Percentiles rank a stretch among this genome's conserved stretches.
Conservation (phyloP, 1,140 invertebrate genomes). For the Nilaparvata lugens region DNA sequence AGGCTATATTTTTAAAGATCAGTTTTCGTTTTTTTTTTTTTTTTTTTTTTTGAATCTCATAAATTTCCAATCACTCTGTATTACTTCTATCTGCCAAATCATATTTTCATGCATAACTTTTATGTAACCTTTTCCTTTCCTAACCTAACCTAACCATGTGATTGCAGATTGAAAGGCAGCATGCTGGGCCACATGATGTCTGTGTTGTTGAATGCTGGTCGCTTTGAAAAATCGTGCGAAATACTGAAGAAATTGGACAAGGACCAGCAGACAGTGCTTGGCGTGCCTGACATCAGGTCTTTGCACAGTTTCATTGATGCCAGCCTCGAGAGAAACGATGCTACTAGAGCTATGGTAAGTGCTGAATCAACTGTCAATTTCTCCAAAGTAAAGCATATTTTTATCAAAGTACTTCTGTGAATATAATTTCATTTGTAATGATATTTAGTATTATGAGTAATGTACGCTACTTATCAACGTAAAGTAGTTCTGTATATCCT, state of each 20-base stretch:
- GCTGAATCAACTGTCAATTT: conserved; percentile 2
- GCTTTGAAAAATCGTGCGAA: conserved; percentile 39
- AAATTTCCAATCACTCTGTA: no score
- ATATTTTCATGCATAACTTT: no score
- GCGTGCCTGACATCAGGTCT: conserved; percentile 40
- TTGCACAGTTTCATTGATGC: conserved; percentile 39
- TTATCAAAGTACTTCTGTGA: background rate
- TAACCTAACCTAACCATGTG: no score
- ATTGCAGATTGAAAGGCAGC: conserved; percentile 43
- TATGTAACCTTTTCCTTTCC: no score
- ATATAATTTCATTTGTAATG: background rate
- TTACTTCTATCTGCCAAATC: no score
- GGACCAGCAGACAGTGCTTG: conserved; percentile 41
- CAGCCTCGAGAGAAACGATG: conserved; percentile 39
- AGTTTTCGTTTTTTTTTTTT: no score
- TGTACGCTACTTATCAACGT: background rate
- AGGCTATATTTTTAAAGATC: no score
- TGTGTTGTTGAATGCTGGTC: conserved; percentile 37
- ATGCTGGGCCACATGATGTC: conserved; percentile 46
- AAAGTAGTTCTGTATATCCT: background rate
- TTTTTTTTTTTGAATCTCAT: no score
- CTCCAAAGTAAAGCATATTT: background rate
- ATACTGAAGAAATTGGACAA: conserved; percentile 43
- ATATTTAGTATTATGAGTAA: background rate
- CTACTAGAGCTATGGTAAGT: conserved; percentile 39